Evolutionary conservation across 2,888 invertebrate species (phyloP).

Genomic region (Stictocephala bisonia): DNA sequence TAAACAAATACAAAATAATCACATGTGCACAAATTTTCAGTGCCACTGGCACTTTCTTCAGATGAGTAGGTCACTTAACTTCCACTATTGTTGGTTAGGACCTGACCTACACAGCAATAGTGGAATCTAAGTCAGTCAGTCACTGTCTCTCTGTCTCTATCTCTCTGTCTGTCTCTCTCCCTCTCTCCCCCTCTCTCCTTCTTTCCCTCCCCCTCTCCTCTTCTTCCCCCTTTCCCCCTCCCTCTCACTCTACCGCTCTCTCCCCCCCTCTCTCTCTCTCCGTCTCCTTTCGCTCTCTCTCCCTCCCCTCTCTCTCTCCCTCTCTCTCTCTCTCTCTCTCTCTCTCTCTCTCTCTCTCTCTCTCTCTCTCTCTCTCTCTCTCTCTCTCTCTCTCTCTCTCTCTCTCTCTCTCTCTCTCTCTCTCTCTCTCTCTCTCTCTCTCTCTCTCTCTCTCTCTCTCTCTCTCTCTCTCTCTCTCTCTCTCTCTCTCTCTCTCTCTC

Average conservation of each 20-base stretch:
- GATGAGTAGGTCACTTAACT: no score
- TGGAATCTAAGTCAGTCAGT: no score
- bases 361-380: conserved; percentile 13
- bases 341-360: neutral
- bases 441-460: conserved; percentile 1
- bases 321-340: neutral
- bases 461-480: neutral
- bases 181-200: neutral
- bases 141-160: neutral
- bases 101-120: no score
- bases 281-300: no score
- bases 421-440: conserved; percentile 8
- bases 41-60: no score
- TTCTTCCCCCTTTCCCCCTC: neutral
- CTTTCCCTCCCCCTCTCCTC: no score
- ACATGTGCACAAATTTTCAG: no score
- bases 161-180: neutral
- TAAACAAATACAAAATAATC: no score
- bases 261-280: neutral
- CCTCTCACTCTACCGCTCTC: no score
- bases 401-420: conserved; percentile 1
- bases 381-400: conserved; percentile 4
- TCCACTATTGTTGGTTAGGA: no score
- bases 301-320: neutral
- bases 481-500: conserved; percentile 1